Evolutionary conservation across 1,140 invertebrate species (phyloP).

Genomic region (Leptonema lineaticorne): DNA sequence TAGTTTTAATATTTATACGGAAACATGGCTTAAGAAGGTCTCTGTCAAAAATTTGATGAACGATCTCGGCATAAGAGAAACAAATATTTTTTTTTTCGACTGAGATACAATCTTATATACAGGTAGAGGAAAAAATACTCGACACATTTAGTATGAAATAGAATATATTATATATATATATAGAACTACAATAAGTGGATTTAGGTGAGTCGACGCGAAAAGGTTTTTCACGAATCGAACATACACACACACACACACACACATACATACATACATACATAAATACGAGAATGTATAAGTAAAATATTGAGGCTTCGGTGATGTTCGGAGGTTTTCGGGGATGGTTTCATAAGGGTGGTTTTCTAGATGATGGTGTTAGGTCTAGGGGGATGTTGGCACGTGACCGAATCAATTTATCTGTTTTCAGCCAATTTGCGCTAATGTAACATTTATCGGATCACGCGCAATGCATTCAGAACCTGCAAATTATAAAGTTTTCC

Average conservation of each 20-base stretch:
- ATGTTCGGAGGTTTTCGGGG: neutral
- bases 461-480: slow-evolving; percentile 37
- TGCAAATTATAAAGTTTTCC: slow-evolving; percentile 32
- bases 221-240: slow-evolving; percentile 3
- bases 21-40: neutral
- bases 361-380: too few species aligned
- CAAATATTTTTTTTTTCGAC: neutral
- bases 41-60: slow-evolving; percentile 5
- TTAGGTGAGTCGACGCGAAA: slow-evolving; percentile 16
- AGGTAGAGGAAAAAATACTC: neutral
- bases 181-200: slow-evolving; percentile 16
- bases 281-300: too few species aligned
- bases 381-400: slow-evolving; percentile 19
- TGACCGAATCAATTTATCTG: slow-evolving; percentile 40
- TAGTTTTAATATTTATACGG: neutral
- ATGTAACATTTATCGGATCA: slow-evolving; percentile 39
- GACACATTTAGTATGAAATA: neutral
- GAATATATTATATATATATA: neutral
- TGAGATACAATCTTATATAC: slow-evolving; percentile 1
- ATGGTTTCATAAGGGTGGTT: neutral
- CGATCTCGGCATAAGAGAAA: neutral
- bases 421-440: slow-evolving; percentile 38
- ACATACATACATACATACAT: too few species aligned
- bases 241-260: too few species aligned
- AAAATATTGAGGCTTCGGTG: too few species aligned